Percentiles rank a stretch among this genome's conserved stretches.
Conservation (phyloP, 2,113 vertebrate species). For the Syngnathus typhle region DNA sequence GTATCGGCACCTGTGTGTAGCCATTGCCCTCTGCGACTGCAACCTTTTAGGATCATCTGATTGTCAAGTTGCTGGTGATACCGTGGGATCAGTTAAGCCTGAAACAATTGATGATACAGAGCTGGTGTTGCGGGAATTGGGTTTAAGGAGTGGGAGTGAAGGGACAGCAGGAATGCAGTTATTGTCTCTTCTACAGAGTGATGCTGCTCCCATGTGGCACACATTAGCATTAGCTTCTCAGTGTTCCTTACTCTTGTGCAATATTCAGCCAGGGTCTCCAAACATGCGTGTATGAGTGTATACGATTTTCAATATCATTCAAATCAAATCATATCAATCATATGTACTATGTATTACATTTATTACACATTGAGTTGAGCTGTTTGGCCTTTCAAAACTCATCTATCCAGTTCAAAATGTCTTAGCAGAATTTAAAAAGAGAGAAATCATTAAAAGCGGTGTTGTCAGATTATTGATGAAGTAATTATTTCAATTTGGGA, state of each 20-base stretch:
- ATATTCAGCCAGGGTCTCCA: neutral
- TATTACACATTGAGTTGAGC: neutral
- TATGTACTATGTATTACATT: neutral
- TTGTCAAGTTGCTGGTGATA: slow-evolving; percentile 27
- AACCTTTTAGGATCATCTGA: slow-evolving; percentile 55
- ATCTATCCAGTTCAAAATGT: neutral
- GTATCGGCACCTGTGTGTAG: slow-evolving; percentile 4
- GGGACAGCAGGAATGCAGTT: slow-evolving; percentile 14
- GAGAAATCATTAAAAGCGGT: neutral
- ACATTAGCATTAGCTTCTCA: slow-evolving; percentile 1
- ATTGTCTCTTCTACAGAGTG: slow-evolving; percentile 21
- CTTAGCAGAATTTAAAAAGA: neutral
- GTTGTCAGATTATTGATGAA: neutral
- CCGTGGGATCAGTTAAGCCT: slow-evolving; percentile 40
- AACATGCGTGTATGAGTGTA: neutral
- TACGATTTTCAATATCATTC: no score
- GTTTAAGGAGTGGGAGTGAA: slow-evolving; percentile 6
- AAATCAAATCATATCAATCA: no score
- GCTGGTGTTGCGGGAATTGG: neutral
- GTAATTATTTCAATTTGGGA: neutral
- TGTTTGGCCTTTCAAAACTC: neutral
- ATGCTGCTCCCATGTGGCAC: slow-evolving; percentile 50
- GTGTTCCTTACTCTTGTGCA: neutral
- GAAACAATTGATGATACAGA: slow-evolving; percentile 48
- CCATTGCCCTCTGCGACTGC: slow-evolving; percentile 17